Conservation (phyloP, 2,888 invertebrate species). For the Diaprepes abbreviatus region DNA sequence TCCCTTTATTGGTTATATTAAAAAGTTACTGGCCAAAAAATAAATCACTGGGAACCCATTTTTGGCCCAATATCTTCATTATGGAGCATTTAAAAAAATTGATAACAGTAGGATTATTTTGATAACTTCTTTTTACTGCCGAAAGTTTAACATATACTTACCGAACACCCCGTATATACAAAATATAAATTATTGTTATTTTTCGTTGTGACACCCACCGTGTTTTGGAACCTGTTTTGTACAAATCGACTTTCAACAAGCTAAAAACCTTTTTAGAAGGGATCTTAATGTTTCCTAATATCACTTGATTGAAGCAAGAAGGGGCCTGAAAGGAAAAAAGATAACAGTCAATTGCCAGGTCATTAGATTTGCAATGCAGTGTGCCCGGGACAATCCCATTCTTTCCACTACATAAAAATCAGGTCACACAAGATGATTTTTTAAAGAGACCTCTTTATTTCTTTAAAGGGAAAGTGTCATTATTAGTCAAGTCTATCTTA, state of each 20-base stretch:
- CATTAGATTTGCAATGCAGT: constrained; percentile 23
- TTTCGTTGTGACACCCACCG: too few species aligned
- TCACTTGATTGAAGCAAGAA: constrained; percentile 16
- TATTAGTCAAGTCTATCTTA: background rate
- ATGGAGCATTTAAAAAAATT: too few species aligned
- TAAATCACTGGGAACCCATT: too few species aligned
- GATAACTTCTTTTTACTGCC: too few species aligned
- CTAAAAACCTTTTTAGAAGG: background rate
- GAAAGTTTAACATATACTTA: too few species aligned
- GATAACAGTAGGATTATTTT: too few species aligned
- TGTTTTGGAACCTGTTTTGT: background rate
- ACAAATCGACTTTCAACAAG: background rate
- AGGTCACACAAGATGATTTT: constrained; percentile 22
- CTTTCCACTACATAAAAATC: constrained; percentile 19
- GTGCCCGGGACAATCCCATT: constrained; percentile 13
- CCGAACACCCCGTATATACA: too few species aligned
- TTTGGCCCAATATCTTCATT: too few species aligned
- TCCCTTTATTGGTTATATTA: too few species aligned
- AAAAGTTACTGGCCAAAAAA: too few species aligned
- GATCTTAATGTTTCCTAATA: constrained; percentile 2
- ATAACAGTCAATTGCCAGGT: constrained; percentile 19
- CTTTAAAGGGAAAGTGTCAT: background rate
- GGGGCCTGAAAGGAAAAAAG: background rate
- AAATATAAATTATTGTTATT: too few species aligned
- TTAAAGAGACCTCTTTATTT: constrained; percentile 15